A percentile compares a stretch with the other conserved stretches of the same genome.
Evolutionary conservation across 2,888 invertebrate species (phyloP).

Genomic region (Resseliella maxima): DNA sequence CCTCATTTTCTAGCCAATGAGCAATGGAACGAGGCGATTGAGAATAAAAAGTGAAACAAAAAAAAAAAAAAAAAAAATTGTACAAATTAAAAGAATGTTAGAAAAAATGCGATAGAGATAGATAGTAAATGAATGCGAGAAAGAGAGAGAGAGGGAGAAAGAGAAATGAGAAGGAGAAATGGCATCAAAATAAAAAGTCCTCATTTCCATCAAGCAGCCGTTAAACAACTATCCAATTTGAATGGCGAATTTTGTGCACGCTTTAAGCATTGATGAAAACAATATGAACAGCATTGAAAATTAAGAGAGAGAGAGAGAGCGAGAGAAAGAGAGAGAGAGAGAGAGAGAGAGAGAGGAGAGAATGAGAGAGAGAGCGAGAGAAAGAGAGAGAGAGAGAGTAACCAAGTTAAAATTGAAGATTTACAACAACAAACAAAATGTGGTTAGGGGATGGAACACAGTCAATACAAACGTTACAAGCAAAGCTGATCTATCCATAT

Average conservation of each 20-base stretch:
- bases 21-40: background rate
- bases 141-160: background rate
- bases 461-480: background rate
- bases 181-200: too few relatives aligned
- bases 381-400: too few relatives aligned
- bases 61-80: background rate
- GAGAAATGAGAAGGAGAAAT: too few relatives aligned
- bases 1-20: conserved; percentile 4
- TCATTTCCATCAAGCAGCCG: conserved; percentile 30
- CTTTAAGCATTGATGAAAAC: background rate
- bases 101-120: background rate
- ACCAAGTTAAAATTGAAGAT: background rate
- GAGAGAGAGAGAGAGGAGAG: too few relatives aligned
- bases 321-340: background rate
- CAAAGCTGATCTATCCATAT: background rate
- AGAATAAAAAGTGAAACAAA: too few relatives aligned
- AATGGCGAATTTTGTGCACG: conserved; percentile 25
- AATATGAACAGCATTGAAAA: background rate
- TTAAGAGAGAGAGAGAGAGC: background rate
- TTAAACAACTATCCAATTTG: background rate
- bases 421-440: background rate
- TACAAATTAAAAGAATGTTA: conserved; percentile 30
- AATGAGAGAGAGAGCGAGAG: background rate
- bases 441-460: conserved; percentile 46
- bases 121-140: too few relatives aligned